Percentiles rank a stretch among this genome's conserved stretches.
phyloP scores from a whole-genome alignment of 2,888 invertebrate species.

The Latrodectus elegans region DNA sequence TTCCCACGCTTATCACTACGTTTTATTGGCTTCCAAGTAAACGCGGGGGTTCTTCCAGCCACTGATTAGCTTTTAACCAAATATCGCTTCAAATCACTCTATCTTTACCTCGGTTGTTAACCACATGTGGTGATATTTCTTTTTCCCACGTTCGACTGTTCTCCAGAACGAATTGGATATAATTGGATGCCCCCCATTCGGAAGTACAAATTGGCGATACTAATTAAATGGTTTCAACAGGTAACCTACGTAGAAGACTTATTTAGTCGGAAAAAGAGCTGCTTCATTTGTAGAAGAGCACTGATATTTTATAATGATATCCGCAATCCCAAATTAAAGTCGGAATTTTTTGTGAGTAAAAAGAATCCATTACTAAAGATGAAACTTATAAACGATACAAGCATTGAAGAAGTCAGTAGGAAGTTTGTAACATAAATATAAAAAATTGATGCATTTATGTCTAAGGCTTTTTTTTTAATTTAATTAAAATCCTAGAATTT shows the following conservation, averaged over 20 bases:
- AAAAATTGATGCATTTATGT: too few relatives aligned
- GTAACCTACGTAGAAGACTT: neutral
- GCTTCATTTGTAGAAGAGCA: neutral
- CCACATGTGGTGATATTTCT: constrained; percentile 21
- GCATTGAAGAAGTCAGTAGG: too few relatives aligned
- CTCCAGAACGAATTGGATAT: constrained; percentile 20
- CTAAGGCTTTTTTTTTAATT: too few relatives aligned
- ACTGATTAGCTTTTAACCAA: neutral
- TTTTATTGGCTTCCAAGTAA: neutral
- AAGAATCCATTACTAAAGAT: too few relatives aligned
- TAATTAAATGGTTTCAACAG: constrained; percentile 36
- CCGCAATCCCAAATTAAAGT: too few relatives aligned
- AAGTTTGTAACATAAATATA: too few relatives aligned
- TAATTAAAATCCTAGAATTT: too few relatives aligned
- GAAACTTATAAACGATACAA: too few relatives aligned
- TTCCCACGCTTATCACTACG: constrained; percentile 26
- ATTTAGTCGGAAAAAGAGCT: neutral
- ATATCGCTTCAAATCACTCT: neutral
- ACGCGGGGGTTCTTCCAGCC: constrained; percentile 1
- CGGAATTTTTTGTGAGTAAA: too few relatives aligned
- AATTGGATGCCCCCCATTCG: constrained; percentile 37
- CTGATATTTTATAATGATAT: neutral
- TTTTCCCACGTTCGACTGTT: constrained; percentile 45
- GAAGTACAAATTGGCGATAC: constrained; percentile 7
- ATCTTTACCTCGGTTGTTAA: constrained; percentile 42